Percentiles rank a stretch among this genome's conserved stretches.
These are phyloP conservation scores for Scelioninae gen. 2 DNA, from an alignment of 2,888 invertebrate genomes.

Conservation along the genomic window DNA sequence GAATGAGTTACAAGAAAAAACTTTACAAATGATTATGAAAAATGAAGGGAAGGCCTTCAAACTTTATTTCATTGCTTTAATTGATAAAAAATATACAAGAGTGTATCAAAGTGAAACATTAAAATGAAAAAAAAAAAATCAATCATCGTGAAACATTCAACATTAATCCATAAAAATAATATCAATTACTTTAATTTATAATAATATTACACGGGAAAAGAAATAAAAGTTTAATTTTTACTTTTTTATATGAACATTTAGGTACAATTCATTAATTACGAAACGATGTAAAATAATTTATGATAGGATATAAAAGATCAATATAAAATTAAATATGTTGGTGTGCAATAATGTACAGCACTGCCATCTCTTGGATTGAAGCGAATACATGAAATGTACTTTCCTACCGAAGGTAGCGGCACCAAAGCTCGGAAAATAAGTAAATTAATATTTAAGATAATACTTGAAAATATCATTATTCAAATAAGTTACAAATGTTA, in stretches of 20 bases:
- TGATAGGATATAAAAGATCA: background rate
- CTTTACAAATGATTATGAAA: conserved; percentile 36
- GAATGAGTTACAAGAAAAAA: conserved; percentile 26
- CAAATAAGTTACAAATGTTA: too few relatives aligned
- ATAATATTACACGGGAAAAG: too few relatives aligned
- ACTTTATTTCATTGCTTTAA: conserved; percentile 15
- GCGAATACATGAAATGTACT: background rate
- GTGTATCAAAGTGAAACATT: too few relatives aligned
- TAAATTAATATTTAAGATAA: background rate
- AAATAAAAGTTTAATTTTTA: too few relatives aligned
- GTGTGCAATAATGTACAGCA: conserved; percentile 8
- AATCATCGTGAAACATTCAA: too few relatives aligned
- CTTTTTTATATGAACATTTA: too few relatives aligned
- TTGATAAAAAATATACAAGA: background rate
- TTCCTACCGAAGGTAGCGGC: background rate
- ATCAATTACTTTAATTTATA: too few relatives aligned
- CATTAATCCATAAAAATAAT: too few relatives aligned
- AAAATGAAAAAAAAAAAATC: too few relatives aligned
- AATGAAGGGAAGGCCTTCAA: conserved; percentile 13
- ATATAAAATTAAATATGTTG: background rate
- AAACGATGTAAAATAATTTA: too few relatives aligned
- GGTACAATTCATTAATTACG: too few relatives aligned
- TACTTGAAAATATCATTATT: too few relatives aligned
- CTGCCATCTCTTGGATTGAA: conserved; percentile 17
- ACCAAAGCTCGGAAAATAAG: background rate